Evolutionary conservation across 2,888 invertebrate species (phyloP).

Genomic region (Serripes groenlandicus): DNA sequence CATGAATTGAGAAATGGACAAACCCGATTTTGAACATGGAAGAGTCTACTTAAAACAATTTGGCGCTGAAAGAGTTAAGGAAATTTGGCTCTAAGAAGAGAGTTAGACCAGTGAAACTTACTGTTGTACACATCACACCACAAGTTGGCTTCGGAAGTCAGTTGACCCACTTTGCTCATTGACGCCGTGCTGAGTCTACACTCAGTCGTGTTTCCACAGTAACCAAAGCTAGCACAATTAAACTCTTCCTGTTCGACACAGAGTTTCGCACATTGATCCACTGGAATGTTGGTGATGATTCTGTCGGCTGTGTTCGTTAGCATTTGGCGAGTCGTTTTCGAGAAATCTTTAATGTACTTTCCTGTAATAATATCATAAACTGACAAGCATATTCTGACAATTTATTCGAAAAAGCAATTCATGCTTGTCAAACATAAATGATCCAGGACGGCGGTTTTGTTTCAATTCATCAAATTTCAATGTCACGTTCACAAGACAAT

Average conservation of each 20-base stretch:
- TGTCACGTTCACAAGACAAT: no score
- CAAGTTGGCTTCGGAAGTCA: conserved; percentile 64
- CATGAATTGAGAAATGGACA: no score
- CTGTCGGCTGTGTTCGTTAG: conserved; percentile 69
- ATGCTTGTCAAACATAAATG: no score
- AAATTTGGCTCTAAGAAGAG: neutral
- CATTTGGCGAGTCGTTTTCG: conserved; percentile 49
- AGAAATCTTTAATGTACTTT: conserved; percentile 77
- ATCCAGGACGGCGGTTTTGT: no score
- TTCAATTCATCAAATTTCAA: no score
- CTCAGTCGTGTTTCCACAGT: conserved; percentile 77
- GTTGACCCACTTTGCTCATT: conserved; percentile 72
- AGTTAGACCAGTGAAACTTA: conserved; percentile 68
- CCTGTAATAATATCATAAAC: no score
- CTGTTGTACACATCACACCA: conserved; percentile 76
- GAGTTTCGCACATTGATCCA: conserved; percentile 77
- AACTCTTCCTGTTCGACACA: conserved; percentile 74
- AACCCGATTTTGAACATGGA: no score
- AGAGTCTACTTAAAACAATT: no score
- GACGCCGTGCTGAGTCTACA: conserved; percentile 75
- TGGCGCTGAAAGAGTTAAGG: no score
- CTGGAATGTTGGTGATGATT: conserved; percentile 67
- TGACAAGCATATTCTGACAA: no score
- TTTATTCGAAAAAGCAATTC: no score
- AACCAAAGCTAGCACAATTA: conserved; percentile 77